Conservation (phyloP, 2,888 invertebrate species). For the Fissipunctia ypsillon region DNA sequence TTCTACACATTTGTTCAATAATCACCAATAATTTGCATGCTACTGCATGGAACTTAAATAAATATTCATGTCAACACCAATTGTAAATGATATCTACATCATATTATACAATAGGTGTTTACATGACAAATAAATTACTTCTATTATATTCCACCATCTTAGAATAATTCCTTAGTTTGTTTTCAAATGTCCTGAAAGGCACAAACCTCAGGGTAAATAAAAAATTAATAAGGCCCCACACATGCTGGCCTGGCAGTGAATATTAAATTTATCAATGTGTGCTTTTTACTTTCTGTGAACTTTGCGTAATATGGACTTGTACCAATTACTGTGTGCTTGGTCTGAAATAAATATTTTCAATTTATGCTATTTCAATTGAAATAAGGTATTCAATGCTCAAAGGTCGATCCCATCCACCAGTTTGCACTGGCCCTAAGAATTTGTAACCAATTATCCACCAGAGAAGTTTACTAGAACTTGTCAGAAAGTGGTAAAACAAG, state of each 20-base stretch:
- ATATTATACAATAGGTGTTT: background rate
- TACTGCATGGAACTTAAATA: background rate
- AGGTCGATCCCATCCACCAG: background rate
- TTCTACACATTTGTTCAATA: background rate
- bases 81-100: background rate
- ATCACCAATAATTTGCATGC: background rate
- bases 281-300: too few species aligned
- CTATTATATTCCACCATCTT: background rate
- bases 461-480: background rate
- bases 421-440: background rate
- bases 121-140: constrained; percentile 4
- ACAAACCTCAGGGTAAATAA: background rate
- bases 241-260: background rate
- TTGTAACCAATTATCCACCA: background rate
- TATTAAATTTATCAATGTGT: background rate
- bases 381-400: background rate
- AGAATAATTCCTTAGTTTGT: background rate
- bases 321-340: too few species aligned
- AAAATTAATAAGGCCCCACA: background rate
- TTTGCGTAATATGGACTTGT: too few species aligned
- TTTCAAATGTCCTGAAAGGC: background rate
- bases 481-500: too few species aligned
- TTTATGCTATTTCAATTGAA: background rate
- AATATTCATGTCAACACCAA: background rate
- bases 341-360: too few species aligned